Base-by-base conservation (phyloP, 1,140 invertebrate genomes). In the Phymorhynchus buccinoides region DNA sequence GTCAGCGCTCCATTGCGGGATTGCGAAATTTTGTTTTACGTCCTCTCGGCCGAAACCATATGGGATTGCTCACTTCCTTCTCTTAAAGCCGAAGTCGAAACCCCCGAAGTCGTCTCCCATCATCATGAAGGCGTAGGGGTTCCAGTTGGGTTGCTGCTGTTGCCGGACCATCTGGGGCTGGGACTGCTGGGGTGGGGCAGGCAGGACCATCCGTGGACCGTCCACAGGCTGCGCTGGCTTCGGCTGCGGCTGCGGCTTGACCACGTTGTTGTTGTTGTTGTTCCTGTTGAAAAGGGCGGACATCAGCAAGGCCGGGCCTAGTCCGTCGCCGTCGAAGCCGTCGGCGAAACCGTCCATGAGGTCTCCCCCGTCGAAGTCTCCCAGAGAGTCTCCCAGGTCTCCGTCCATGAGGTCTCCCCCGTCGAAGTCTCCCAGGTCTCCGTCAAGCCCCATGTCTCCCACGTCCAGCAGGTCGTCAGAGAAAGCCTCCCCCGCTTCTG, bases 31-130 rank as follows among this genome's bases (percentile, higher is more conserved):
- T n/a, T n/a, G n/a, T n/a, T n/a, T n/a, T n/a, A n/a, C n/a, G n/a
- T n/a, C n/a, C n/a, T n/a, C n/a, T n/a, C n/a, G n/a, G n/a, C n/a
- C n/a, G n/a, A n/a, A n/a, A n/a, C n/a, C n/a, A n/a, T n/a, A n/a
- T n/a, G n/a, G n/a, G n/a, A n/a, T n/a, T n/a, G n/a, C n/a, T n/a
- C n/a, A 9, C 6, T 62, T 22, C n/a, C 56, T 62, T 27, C 71
- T 73, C n/a, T 39, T 73, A 39, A 73, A 73, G 14, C 71, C 71
- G 22, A 73, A 73, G 37, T 73, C 71, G 32, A 73, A 73, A 27
- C 37, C 71, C 7, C 71, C 71, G 32, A 73, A 73, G 37, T 73
- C 71, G 18, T 39, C 71, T 27, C 71, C 71, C 71, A 73, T 73
- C n/a, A 39, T 16, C 71, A 73, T 73, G 6, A 73, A 16, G 18